Percentiles rank a stretch among this genome's conserved stretches.
Conservation (phyloP, 2,888 invertebrate genomes). For the Allygus modestus region DNA sequence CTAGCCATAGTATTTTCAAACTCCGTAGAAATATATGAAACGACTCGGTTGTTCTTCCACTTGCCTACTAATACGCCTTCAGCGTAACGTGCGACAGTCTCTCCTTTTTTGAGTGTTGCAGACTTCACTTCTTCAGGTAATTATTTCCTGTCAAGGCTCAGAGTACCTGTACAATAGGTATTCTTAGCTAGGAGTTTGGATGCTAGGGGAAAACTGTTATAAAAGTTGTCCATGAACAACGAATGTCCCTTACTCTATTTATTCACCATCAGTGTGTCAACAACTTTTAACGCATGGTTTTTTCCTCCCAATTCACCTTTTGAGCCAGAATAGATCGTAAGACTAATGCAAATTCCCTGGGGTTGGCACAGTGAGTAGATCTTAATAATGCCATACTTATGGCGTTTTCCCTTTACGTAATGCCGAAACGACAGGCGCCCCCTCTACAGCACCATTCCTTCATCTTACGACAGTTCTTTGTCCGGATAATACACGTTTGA, state of each 20-base stretch:
- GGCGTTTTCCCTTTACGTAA: conserved; percentile 30
- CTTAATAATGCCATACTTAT: conserved; percentile 42
- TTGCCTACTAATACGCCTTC: conserved; percentile 17
- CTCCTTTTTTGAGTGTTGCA: conserved; percentile 4
- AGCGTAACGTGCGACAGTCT: neutral
- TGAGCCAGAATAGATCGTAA: neutral
- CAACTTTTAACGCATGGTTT: neutral
- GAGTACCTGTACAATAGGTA: conserved; percentile 28
- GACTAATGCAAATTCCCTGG: neutral
- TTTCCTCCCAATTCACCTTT: neutral
- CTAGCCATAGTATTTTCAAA: conserved; percentile 11
- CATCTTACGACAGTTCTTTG: neutral
- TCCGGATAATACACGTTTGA: neutral
- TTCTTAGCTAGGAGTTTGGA: conserved; percentile 1
- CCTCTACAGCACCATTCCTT: neutral
- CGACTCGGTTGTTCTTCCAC: conserved; percentile 4
- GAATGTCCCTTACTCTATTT: conserved; percentile 20
- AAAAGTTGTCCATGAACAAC: conserved; percentile 5
- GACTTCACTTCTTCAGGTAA: conserved; percentile 29
- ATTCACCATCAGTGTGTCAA: neutral
- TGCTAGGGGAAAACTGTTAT: conserved; percentile 12
- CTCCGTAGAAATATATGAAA: conserved; percentile 6
- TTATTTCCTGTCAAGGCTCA: conserved; percentile 7
- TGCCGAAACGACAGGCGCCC: conserved; percentile 12
- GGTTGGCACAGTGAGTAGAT: conserved; percentile 24